Evolutionary conservation across 2,888 invertebrate genomes (phyloP), one percentile per base, ranked within the genome.

Genomic region (Meta bourneti): DNA sequence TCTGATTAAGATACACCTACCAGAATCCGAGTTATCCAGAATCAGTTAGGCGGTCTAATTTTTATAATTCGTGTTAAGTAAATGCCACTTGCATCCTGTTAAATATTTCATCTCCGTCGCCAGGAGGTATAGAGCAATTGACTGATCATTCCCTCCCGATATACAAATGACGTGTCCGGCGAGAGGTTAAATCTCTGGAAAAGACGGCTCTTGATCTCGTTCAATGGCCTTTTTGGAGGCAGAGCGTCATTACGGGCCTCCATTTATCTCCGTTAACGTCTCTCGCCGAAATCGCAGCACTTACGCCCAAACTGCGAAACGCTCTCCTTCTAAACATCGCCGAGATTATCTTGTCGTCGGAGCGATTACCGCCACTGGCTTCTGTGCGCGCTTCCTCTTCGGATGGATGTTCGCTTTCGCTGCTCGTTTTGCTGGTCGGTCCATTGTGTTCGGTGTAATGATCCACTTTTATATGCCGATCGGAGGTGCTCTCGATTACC

Each of bases 241-340:
- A n/a, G n/a, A 9, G 49, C 19, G 34, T 49, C 77, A 77, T 77
- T 77, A 77, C 77, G 20, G 69, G 7, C 77, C 77, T 77, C 19
- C 77, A 77, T 77, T 77, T 77, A 77, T 77, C 77, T 77, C 77
- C 77, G 77, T 77, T 77, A 77, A 77, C 77, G 77, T 77, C 51
- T 52, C 51, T 9, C 77, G 77, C 52, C 52, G 51, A 69, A 77
- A 77, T n/a, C 77, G 52, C 16, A 49, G 8, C 77, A 49, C 52
- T 77, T 19, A 51, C 77, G 77, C 77, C 77, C 77, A 77, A 74
- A 77, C 49, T 52, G 77, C 34, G 34, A 51, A 77, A 20, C 77
- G 77, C 19, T 51, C 77, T 51, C 51, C 49, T 77, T 49, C 52
- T 51, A 51, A 77, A 77, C 77, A 77, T 77, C 77, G 34, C 77